Evolutionary conservation across 2,888 invertebrate genomes (phyloP), one percentile per base, ranked within the genome.

Genomic region (Eulithis testata): DNA sequence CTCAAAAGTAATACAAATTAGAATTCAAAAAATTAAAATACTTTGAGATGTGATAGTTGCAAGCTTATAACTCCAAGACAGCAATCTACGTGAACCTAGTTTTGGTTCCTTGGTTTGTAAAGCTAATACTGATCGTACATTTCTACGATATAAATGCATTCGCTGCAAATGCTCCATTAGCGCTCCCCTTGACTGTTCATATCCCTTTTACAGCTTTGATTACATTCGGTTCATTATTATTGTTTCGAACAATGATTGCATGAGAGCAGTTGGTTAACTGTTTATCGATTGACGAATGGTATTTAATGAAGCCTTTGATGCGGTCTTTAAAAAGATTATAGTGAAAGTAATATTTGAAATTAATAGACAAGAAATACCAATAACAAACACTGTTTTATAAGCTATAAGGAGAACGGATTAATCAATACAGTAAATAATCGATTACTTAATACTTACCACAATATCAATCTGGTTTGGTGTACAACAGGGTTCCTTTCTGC

Each of bases 91-190:
- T 53, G 14, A 36, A 58, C 21, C 8, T 45, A 21, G 3, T 14
- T 47, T 49, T 40, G 21, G 31, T 50, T 44, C 43, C 43, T 31
- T 27, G 54, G 43, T 50, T 56, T 56, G 55, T 43, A 8, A 36
- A 56, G 36, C 45, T 56, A 60, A 40, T 57, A 57, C 31, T 56
- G 60, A 40, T 53, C 14, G 14, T 40, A 37, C 52, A 8, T 45
- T 66, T 71, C 43, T 66, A 57, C 73, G 51, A 69, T 72, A 69
- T 72, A 71, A 73, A 69, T 71, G 70, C 70, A 73, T 72, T 74
- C 68, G 66, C 68, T 56, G 71, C 69, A 74, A 72, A 73, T 70
- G 70, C 66, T 64, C 70, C 70, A 75, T 72, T 75, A 71, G 68
- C 63, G 47, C 66, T 66, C 66, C 70, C 69, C 73, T 63, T 69